Percentiles rank a stretch among this genome's conserved stretches.
These are phyloP conservation scores for Hippocampus kuda DNA, from an alignment of 2,797 vertebrate genomes.

Conservation along the genomic window DNA sequence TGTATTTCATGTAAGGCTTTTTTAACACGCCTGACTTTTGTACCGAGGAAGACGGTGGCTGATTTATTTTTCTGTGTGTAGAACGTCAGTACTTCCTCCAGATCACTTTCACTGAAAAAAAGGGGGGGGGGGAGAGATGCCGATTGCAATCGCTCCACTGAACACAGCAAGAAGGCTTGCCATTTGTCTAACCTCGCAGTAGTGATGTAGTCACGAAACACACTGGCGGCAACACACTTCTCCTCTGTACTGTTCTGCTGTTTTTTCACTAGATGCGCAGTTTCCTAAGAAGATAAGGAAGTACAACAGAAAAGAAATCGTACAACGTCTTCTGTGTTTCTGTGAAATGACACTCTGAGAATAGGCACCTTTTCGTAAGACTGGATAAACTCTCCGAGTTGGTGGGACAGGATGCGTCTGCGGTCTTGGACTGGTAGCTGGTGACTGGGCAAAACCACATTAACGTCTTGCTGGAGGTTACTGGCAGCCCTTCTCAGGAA, in stretches of 20 bases:
- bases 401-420: conserved; percentile 78
- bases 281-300: conserved; percentile 72
- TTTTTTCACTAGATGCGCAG: conserved; percentile 74
- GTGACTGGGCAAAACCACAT: conserved; percentile 73
- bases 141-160: conserved; percentile 26
- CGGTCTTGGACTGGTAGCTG: conserved; percentile 72
- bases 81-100: conserved; percentile 92
- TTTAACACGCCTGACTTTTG: conserved; percentile 61
- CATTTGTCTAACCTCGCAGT: conserved; percentile 73
- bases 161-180: conserved; percentile 20
- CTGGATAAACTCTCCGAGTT: conserved; percentile 82
- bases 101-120: conserved; percentile 77
- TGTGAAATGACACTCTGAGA: conserved; percentile 7
- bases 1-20: conserved; percentile 39
- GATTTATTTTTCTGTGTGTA: conserved; percentile 93
- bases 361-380: conserved; percentile 78
- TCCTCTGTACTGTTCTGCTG: conserved; percentile 65
- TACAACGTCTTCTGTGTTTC: background rate
- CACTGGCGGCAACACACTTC: conserved; percentile 70
- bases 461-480: conserved; percentile 81
- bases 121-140: conserved; percentile 12
- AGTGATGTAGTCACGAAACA: conserved; percentile 81
- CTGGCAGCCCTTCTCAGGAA: conserved; percentile 84
- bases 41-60: conserved; percentile 82
- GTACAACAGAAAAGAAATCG: conserved; percentile 11